Conservation (phyloP, 2,888 invertebrate species). For the Lithophane socia region DNA sequence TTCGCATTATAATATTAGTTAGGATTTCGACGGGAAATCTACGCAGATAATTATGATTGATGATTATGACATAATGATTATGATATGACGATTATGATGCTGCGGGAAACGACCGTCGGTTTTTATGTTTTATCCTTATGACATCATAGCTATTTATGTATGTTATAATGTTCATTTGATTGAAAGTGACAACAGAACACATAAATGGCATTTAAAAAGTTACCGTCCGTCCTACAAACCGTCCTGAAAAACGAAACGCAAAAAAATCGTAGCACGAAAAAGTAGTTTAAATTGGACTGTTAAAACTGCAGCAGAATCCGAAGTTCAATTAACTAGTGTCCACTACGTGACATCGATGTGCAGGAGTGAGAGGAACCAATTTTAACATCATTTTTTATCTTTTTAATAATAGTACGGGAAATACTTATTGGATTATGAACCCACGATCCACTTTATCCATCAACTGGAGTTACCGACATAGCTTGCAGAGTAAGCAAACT, state of each 20-base stretch:
- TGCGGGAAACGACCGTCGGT: not conserved
- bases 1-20: no score
- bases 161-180: not conserved
- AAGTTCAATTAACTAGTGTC: slow-evolving; percentile 52
- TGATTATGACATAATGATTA: not conserved
- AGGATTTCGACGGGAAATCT: no score
- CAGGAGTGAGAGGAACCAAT: slow-evolving; percentile 4
- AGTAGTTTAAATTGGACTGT: slow-evolving; percentile 42
- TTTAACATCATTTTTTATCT: slow-evolving; percentile 7
- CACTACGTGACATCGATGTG: slow-evolving; percentile 34
- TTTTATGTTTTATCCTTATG: not conserved
- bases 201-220: no score
- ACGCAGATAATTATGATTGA: not conserved
- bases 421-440: slow-evolving; percentile 8
- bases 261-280: slow-evolving; percentile 1
- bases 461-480: no score
- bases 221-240: not conserved
- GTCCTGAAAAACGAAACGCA: slow-evolving; percentile 9
- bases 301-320: slow-evolving; percentile 40
- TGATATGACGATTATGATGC: not conserved
- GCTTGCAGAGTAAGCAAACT: no score
- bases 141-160: not conserved
- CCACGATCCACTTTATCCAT: not conserved
- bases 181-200: no score
- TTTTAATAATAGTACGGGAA: not conserved